Evolutionary conservation across 1,140 invertebrate species (phyloP), one percentile per base, ranked within the genome.

Genomic region (Drosophila yakuba): DNA sequence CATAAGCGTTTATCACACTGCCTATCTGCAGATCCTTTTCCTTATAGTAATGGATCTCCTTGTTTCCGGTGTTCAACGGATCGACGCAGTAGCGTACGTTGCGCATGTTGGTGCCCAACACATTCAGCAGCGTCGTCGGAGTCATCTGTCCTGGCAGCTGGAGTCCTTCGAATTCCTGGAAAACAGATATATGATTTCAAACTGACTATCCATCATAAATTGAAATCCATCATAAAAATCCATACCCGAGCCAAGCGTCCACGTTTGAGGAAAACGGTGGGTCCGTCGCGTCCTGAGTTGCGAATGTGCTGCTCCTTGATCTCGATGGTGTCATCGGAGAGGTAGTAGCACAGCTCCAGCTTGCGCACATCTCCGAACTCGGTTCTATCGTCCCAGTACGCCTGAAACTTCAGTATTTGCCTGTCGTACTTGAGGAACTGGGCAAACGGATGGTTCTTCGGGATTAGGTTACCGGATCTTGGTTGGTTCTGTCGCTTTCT

Each of bases 281-380:
- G 95, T 1, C 94, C 94, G 90, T 97, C 95, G 36, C 94, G 93
- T 1, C 96, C 95, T 15, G 95, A 94, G 84, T 97, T 96, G 0
- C 94, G 92, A 14, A 94, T 93, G 58, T 96, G 93, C 0, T 94
- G 94, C 93, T 97, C 97, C 75, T 96, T 95, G 2, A 99, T 95
- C 91, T 98, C 97, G 15, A 98, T 95, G 0, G 97, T 98, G 86
- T 98, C 96, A 91, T 99, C 97, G 0, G 96, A 94, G 8, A 98
- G 93, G 91, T 96, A 98, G 92, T 97, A 98, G 90, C 95, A 94
- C 3, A 98, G 91, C 81, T 96, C 95, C 8, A 97, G 92, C 78
- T 96, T 93, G 75, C 97, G 95, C 12, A 97, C 85, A 38, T 95
- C 93, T 23, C 97, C 95, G 91, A 95, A 95, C 79, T 95, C 94